Evolutionary conservation across 2,797 vertebrate genomes (phyloP).

Genomic region (Brachyalestes nurse): DNA sequence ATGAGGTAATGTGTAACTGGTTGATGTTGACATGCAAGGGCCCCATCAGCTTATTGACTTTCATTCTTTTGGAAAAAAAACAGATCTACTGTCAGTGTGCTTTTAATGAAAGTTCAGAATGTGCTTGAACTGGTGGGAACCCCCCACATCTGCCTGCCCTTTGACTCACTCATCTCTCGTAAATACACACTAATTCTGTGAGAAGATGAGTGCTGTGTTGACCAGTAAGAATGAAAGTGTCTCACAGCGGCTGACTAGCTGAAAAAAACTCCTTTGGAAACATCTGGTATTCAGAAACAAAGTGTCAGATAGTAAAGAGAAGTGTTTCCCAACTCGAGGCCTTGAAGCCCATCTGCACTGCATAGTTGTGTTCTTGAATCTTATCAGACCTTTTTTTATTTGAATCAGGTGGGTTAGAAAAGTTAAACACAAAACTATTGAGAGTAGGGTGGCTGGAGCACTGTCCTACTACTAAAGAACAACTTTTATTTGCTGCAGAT

Average conservation of each 20-base stretch:
- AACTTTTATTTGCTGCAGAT: too few species aligned
- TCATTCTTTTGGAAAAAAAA: neutral
- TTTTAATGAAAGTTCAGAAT: neutral
- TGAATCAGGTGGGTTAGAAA: too few species aligned
- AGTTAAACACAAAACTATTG: too few species aligned
- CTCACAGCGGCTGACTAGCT: neutral
- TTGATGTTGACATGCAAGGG: slow-evolving; percentile 6
- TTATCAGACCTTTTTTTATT: too few species aligned
- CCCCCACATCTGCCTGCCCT: slow-evolving; percentile 3
- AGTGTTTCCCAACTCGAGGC: too few species aligned
- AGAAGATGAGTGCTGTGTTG: neutral
- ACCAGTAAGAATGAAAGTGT: neutral
- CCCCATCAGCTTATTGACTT: neutral
- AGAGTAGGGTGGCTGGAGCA: too few species aligned
- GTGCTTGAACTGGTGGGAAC: neutral
- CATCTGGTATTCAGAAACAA: too few species aligned
- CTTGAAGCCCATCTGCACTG: neutral
- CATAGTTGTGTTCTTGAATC: too few species aligned
- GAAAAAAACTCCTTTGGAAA: neutral
- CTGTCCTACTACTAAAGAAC: too few species aligned
- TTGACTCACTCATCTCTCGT: neutral
- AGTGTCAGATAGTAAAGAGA: neutral
- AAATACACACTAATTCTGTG: slow-evolving; percentile 19
- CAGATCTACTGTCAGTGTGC: neutral
- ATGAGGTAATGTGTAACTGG: neutral